Conservation (phyloP, 30 jellyfish, hydroid and myxozoan genomes). For the Aurelia coerulea region DNA sequence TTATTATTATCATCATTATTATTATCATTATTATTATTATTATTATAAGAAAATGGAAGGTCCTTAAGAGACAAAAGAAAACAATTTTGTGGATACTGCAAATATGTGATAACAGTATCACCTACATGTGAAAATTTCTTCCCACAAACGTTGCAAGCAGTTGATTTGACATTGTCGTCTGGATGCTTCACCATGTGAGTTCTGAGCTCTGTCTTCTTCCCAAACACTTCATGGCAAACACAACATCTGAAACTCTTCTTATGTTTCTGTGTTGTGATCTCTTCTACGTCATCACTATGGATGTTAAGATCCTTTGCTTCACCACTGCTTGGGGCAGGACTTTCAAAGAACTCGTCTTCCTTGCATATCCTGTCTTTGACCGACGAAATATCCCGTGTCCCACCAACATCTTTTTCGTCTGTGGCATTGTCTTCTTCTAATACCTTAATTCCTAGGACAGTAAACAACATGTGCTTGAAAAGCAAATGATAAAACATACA, state of each 20-base stretch:
- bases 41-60: too few species aligned
- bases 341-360: too few species aligned
- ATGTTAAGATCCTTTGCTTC: neutral
- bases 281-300: neutral
- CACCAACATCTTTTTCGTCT: too few species aligned
- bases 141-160: constrained; percentile 35
- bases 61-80: too few species aligned
- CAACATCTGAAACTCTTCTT: constrained; percentile 21
- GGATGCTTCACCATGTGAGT: constrained; percentile 23
- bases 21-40: too few species aligned
- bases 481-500: too few species aligned
- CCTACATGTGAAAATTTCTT: constrained; percentile 50
- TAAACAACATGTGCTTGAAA: too few species aligned
- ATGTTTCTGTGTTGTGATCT: neutral
- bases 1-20: too few species aligned
- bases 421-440: too few species aligned
- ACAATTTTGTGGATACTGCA: neutral
- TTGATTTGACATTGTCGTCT: neutral
- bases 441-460: too few species aligned
- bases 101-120: neutral
- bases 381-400: too few species aligned
- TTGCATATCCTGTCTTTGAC: too few species aligned
- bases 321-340: neutral
- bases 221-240: constrained; percentile 25
- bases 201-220: constrained; percentile 35